Base-by-base conservation (phyloP, 2,888 invertebrate species). In the Drosophila anomalata region DNA sequence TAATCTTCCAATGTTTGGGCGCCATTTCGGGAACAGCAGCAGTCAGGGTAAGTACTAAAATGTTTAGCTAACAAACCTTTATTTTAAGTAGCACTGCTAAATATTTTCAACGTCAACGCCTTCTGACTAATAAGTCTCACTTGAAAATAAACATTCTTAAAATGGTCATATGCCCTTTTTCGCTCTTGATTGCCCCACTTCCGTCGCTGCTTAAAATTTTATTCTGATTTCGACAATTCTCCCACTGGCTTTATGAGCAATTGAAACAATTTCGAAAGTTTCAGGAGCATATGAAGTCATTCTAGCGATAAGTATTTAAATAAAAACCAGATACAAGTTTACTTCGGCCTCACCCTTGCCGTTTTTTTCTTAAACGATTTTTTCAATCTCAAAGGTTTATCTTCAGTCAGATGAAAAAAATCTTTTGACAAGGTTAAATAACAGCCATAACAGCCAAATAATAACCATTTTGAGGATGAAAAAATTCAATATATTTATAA, bases 1-100 rank as follows among this genome's bases (percentile, higher is more conserved):
- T 98, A 52, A 90, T 96, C 53, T 95, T 95, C 1, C 98, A 98
- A 91, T 95, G 96, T 89, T 91, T 95, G 1, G 98, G 98, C 44
- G 96, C 96, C 0, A 94, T 97, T 20, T 95, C 95, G 0, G 97
- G 96, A 72, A 95, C 96, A 2, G 95, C 95, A 0, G 92, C 96
- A 22, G 92, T 97, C 6, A 54, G 50, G 51, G 69, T 70, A 86
- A 90, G 87, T 22, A 33, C 5, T n/a, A 36, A 2, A 6, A 2
- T 7, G 1, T 31, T 31, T 11, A 31, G 4, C 3, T 12, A 4
- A 33, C 33, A 11, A 12, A 9, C 33, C 33, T 33, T 31, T 31
- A 33, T 5, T 33, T 33, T 4, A 33, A 33, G 9, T 5, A 12
- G 5, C 5, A 4, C 20, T 6, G 8, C 31, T 12, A 7, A 20